Base-by-base conservation (phyloP, 2,888 invertebrate genomes). In the Elgonia sp. region DNA sequence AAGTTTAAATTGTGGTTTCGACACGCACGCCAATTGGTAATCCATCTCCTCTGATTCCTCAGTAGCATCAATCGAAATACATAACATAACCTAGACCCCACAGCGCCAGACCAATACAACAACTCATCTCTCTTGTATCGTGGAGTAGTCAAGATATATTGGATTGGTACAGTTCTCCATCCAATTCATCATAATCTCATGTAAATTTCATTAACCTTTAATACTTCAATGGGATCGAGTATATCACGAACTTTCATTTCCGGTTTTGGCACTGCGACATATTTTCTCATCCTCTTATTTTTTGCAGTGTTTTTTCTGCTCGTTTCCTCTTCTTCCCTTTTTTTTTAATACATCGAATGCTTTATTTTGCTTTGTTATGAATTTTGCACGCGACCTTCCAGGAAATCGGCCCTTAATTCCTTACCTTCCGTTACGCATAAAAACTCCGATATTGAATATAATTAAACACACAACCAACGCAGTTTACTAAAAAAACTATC, bases 31-130 rank as follows among this genome's bases (percentile, higher is more conserved):
- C 84, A 85, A 83, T 88, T 85, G 88, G 83, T 88, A 89, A 90
- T 90, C 89, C 89, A 89, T 89, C 89, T 89, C 83, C 72, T 57
- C 81, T 82, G 90, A 89, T 89, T 84, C 82, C 82, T 79, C 72
- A 42, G 86, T 81, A 87, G 86, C 87, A 89, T 87, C 88, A 89
- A 89, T 89, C 40, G 81, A 60, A 63, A 65, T 57, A 73, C 75
- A 73, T 55, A 77, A 84, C 42, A 50, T 70, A 82, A 77, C 75
- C 76, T 62, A 82, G 65, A 83, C 55, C 73, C 75, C 42, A 60
- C 10, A 72, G 57, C 67, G 42, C 40, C 37, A 42, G 29, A 29
- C 21, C 53, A 40, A 72, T 63, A 21, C 42, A 72, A 20, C 67
- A 79, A 63, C 70, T 70, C 72, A 77, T 40, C 57, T 82, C 57